Evolutionary conservation across 2,113 vertebrate species (phyloP).

Genomic region (Spheniscus mendiculus): DNA sequence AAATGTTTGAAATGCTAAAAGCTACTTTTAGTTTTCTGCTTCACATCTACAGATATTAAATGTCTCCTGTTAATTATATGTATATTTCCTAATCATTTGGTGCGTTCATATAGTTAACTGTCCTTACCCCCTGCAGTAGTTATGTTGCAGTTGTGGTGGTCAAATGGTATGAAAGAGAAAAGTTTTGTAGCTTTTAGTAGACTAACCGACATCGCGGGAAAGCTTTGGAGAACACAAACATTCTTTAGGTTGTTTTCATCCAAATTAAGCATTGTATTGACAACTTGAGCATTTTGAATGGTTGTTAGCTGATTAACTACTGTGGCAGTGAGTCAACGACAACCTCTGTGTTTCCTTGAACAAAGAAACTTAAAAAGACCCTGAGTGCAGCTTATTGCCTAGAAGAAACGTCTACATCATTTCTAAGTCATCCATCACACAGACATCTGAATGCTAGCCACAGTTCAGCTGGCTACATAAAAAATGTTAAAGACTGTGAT

Average conservation of each 20-base stretch:
- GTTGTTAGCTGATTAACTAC: not conserved
- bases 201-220: accelerated
- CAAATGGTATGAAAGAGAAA: not conserved
- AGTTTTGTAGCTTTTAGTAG: not conserved
- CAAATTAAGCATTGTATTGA: not conserved
- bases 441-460: not conserved
- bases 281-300: not conserved
- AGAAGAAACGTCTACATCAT: not conserved
- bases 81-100: not conserved
- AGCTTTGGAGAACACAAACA: not conserved
- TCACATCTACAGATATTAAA: not conserved
- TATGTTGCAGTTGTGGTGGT: not conserved
- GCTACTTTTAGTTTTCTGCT: not conserved
- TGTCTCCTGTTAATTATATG: not conserved
- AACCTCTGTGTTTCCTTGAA: not conserved
- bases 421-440: not conserved
- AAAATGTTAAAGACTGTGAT: not conserved
- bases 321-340: accelerated
- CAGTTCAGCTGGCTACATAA: not conserved
- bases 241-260: not conserved
- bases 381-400: not conserved
- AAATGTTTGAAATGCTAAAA: not conserved
- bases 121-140: not conserved
- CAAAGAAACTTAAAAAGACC: not conserved
- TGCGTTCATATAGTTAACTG: not conserved